A percentile compares a stretch with the other conserved stretches of the same genome.
Conservation (phyloP, 2,888 invertebrate genomes). For the Drosophila melanosoma region DNA sequence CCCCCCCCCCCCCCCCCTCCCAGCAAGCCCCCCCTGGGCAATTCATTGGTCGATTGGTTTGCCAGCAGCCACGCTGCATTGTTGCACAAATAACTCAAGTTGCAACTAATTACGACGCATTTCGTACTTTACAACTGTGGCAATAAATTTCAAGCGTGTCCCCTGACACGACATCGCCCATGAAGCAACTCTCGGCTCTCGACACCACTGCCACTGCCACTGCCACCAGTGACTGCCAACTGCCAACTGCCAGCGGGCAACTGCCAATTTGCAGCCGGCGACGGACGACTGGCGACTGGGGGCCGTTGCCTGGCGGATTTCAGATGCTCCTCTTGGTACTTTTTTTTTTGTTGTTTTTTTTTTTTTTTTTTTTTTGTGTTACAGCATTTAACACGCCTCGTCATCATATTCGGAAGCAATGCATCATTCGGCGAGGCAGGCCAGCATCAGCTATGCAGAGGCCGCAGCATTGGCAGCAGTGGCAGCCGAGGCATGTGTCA, state of each 20-base stretch:
- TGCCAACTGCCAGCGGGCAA: not conserved
- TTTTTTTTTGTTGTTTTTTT: not conserved
- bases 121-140: constrained; percentile 78
- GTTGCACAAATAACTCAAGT: constrained; percentile 81
- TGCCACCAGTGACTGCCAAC: not conserved
- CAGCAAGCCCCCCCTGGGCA: constrained; percentile 1
- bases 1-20: not conserved
- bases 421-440: constrained; percentile 67
- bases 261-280: constrained; percentile 1
- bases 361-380: constrained; percentile 19
- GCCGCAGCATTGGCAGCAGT: constrained; percentile 1
- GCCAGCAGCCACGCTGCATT: constrained; percentile 55
- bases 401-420: constrained; percentile 81
- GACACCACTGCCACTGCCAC: constrained; percentile 15
- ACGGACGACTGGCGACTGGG: constrained; percentile 36
- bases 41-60: constrained; percentile 49
- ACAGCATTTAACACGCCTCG: constrained; percentile 76
- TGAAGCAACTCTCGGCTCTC: constrained; percentile 31
- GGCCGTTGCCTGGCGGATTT: constrained; percentile 53
- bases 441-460: constrained; percentile 32
- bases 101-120: constrained; percentile 80
- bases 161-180: constrained; percentile 73
- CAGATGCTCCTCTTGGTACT: constrained; percentile 32
- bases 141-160: constrained; percentile 76
- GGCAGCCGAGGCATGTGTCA: constrained; percentile 65